These are phyloP conservation scores for Globodera ellingtonae DNA, from an alignment of 1,140 invertebrate species.

Conservation along the genomic window DNA sequence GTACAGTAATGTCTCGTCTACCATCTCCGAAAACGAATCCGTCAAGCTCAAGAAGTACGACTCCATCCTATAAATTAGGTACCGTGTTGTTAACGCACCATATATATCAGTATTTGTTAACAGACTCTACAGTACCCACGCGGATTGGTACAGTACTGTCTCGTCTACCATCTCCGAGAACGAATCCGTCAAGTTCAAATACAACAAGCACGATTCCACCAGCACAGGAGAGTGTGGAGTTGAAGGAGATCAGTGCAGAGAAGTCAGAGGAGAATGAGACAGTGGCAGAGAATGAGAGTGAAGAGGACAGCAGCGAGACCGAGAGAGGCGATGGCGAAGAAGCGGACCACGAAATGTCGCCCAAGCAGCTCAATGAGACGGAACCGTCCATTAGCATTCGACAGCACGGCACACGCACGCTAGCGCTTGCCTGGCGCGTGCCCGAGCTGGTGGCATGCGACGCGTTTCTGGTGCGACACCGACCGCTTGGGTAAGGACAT, in stretches of 20 bases:
- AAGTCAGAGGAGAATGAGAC: background rate
- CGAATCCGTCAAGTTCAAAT: background rate
- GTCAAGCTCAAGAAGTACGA: background rate
- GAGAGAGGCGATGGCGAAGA: background rate
- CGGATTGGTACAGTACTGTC: background rate
- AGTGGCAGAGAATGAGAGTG: background rate
- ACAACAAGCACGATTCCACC: background rate
- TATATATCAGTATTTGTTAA: no score
- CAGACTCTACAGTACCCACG: background rate
- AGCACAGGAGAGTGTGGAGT: no score
- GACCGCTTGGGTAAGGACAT: conserved; percentile 28
- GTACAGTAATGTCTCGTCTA: background rate
- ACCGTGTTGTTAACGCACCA: no score
- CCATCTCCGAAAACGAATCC: no score
- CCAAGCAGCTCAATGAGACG: background rate
- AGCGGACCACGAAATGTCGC: background rate
- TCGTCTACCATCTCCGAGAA: background rate
- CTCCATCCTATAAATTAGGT: no score
- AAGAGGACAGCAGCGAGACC: background rate
- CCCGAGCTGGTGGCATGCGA: conserved; percentile 56
- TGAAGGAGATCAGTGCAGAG: background rate
- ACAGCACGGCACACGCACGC: conserved; percentile 6
- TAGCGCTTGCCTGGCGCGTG: conserved; percentile 53
- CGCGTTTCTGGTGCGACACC: conserved; percentile 54
- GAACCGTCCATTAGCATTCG: conserved; percentile 3